Evolutionary conservation across 2,797 vertebrate genomes (phyloP), one percentile per base, ranked within the genome.

Genomic region (Hozukius guyotensis): DNA sequence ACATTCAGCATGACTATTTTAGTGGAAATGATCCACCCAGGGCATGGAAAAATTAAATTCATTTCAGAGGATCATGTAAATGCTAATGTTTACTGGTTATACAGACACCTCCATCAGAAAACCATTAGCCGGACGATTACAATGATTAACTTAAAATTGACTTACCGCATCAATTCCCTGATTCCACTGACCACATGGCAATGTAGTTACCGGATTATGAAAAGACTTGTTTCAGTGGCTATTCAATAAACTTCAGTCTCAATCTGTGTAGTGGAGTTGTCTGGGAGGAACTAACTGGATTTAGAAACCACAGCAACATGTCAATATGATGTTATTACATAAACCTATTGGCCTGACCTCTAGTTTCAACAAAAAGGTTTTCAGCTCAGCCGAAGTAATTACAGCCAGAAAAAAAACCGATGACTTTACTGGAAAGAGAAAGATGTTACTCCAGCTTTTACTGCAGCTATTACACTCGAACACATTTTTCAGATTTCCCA

Each of bases 21-120:
- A 85, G 78, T 74, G 71, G 73, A 77, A 86, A 77, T 78, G 78
- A 89, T 79, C 62, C 52, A 77, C 74, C 68, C n/a, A 6, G 75
- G 67, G 46, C 65, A 75, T 42, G 55, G 60, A 72, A 52, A 83
- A 77, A 84, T 81, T 4, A 7, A 79, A 66, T 87, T 89, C 18
- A 80, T 91, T 83, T 79, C 70, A 57, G 67, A 71, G 67, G 64
- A 78, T 87, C 67, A 49, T 89, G 82, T 67, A 85, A 88, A 91
- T 87, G 81, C 69, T 84, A 79, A 90, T 91, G 84, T 91, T 92
- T 93, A 88, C 84, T 84, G 85, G 73, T 89, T 75, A 67, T 56
- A 78, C 72, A 79, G 74, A 78, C 71, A 31, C 71, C 78, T 77
- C 81, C 70, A 86, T 91, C 87, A 90, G 87, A 74, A 90, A 89